Evolutionary conservation across 1,140 invertebrate species (phyloP), one percentile per base, ranked within the genome.

Genomic region (Anastrepha ludens): DNA sequence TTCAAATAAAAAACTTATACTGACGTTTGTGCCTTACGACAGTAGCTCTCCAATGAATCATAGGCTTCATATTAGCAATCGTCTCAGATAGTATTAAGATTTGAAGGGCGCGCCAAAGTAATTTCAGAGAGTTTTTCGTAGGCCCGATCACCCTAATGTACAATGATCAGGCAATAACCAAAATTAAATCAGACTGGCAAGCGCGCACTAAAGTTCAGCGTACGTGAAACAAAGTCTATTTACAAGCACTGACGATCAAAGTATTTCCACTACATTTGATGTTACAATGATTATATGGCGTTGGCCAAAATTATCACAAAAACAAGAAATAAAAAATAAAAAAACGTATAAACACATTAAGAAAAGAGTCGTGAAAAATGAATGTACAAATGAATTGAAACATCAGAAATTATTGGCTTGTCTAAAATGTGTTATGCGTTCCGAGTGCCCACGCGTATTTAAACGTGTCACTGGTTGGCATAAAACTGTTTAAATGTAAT

Each of bases 261-360:
- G 74, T 29, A 58, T 81, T 81, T 55, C 20, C 47, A 47, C 50
- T 81, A 20, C 74, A 81, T 58, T 81, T 50, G n/a, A 81, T 81
- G 74, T 55, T 50, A n/a, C 15, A 13, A 62, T 62, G 15, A 17
- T 62, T 62, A 62, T 13, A 9, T 17, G 9, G 60, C 60, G n/a
- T 17, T 62, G 15, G 15, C 60, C 60, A 62, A 62, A 62, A 62
- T 29, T 29, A 29, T 29, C 58, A 62, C 13, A 62, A 62, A 62
- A 62, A 15, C 15, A 20, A 20, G 7, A 81, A 29, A 29, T 29
- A 29, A 78, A 20, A 44, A 55, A 55, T 2, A 55, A 1, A 78
- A 29, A 78, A 50, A 47, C 47, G 13, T 0, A 0, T 4, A 74
- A 74, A 3, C 20, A 74, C 47, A 15, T 41, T 15, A 9, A 74